Evolutionary conservation across 2,797 vertebrate genomes (phyloP).

Genomic region (Enteromius viviparus): DNA sequence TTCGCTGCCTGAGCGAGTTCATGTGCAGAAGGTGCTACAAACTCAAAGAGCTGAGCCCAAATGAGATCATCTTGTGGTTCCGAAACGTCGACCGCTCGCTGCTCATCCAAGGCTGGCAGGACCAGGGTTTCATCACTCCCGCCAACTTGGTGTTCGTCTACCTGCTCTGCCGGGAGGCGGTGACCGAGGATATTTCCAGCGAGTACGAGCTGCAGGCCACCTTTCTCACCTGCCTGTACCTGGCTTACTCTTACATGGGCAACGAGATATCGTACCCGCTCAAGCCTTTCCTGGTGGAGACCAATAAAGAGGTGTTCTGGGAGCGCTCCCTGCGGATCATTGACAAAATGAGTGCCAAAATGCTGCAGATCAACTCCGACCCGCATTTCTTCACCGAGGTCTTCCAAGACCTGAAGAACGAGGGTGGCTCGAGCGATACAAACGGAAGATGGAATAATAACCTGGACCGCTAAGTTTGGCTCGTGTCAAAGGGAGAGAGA

Average conservation of each 20-base stretch:
- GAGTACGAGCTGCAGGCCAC: slow-evolving; percentile 87
- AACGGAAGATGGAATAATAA: slow-evolving; percentile 82
- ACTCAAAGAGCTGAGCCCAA: slow-evolving; percentile 88
- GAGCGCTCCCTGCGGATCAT: slow-evolving; percentile 89
- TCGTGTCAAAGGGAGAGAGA: slow-evolving; percentile 37
- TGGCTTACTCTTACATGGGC: slow-evolving; percentile 92
- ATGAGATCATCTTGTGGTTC: slow-evolving; percentile 91
- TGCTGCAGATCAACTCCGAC: slow-evolving; percentile 90
- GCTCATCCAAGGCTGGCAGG: slow-evolving; percentile 92
- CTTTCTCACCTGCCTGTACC: slow-evolving; percentile 90
- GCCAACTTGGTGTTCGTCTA: slow-evolving; percentile 93
- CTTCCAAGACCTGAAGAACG: slow-evolving; percentile 93
- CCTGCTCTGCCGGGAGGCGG: slow-evolving; percentile 88
- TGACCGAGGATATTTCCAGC: slow-evolving; percentile 84
- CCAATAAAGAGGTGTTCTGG: slow-evolving; percentile 91
- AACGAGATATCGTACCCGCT: slow-evolving; percentile 92
- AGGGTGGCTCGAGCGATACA: slow-evolving; percentile 76
- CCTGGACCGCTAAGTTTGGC: slow-evolving; percentile 82
- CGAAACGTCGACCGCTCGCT: slow-evolving; percentile 90
- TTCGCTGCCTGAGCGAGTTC: slow-evolving; percentile 89
- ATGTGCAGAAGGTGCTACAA: slow-evolving; percentile 89
- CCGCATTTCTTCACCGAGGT: slow-evolving; percentile 94
- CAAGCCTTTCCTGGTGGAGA: slow-evolving; percentile 89
- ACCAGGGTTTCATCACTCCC: slow-evolving; percentile 92
- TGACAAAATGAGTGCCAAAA: slow-evolving; percentile 85